Evolutionary conservation across 2,888 invertebrate species (phyloP), one percentile per base, ranked within the genome.

Genomic region (Automeris io): DNA sequence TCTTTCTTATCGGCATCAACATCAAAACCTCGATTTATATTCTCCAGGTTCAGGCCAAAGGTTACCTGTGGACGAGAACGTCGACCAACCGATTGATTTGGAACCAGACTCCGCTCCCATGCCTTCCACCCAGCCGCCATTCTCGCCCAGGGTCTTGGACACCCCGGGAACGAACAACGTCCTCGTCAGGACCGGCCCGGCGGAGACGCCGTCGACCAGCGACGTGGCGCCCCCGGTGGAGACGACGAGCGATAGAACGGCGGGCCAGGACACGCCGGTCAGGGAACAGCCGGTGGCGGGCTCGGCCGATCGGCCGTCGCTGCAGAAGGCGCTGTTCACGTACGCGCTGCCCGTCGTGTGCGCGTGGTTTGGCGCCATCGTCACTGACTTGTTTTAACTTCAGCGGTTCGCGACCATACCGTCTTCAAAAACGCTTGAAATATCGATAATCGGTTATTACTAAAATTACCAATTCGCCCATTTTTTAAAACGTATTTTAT

Each of bases 321-420:
- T 92, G 2, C 87, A 88, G 7, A 87, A 88, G 46, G 93, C 92
- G 18, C 76, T 95, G 34, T 85, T 92, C 57, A 90, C 92, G 33
- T 95, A 94, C 78, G 88, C 95, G 45, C 80, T 95, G 68, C 95
- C 95, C 2, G 91, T 95, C 26, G 92, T 93, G 53, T 91, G 95
- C 75, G 92, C 93, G 64, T 95, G 95, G 95, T 93, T 95, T 78
- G 94, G 94, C 42, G 91, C 93, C 47, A 91, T 93, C 59, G 90
- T 95, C 72, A 91, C 92, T 61, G 94, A 95, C 75, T 89, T 94
- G 83, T 92, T 94, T 90, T 94, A 93, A 92, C 39, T 11, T 24
- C 24, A n/a, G 11, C 1, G 19, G 24, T 19, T 18, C 24, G 23
- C 33, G 31, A 19, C 9, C 18, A 5, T 32, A 9, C 16, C 9